phyloP scores from a whole-genome alignment of 1,140 invertebrate genomes.

The Brachionus plicatilis region DNA sequence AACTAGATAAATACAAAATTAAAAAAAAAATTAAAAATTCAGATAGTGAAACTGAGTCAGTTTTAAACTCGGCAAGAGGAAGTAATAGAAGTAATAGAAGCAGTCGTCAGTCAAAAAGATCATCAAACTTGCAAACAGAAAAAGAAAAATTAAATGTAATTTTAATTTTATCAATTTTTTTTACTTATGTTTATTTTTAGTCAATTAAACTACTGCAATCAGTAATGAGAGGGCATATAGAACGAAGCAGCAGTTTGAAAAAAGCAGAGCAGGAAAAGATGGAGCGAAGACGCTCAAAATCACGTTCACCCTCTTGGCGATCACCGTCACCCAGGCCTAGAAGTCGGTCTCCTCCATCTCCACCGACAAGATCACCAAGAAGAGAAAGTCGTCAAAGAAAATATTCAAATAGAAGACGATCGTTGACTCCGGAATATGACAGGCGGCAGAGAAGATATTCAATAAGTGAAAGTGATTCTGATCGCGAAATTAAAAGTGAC shows the following conservation, averaged over 20 bases:
- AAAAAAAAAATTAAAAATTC: background rate
- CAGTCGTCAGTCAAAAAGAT: background rate
- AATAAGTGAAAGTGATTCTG: background rate
- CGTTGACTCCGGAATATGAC: background rate
- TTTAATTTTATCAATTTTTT: background rate
- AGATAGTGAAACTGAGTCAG: background rate
- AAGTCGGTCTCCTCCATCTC: background rate
- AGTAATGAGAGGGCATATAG: conserved; percentile 12
- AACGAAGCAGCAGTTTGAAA: conserved; percentile 5
- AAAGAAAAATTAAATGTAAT: conserved; percentile 7
- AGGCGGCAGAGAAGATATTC: background rate
- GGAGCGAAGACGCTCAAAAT: background rate
- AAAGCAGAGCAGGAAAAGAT: background rate
- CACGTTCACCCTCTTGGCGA: conserved; percentile 9
- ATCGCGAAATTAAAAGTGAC: background rate
- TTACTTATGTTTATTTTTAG: background rate
- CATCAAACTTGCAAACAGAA: background rate
- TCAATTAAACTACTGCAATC: background rate
- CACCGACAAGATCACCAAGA: background rate
- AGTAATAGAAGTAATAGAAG: background rate
- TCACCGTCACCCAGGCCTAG: background rate
- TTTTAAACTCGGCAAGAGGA: background rate
- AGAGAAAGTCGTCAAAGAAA: background rate
- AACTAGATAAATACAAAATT: background rate
- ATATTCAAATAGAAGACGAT: background rate